Conservation (phyloP, 2,888 invertebrate genomes). For the Fissipunctia ypsillon region DNA sequence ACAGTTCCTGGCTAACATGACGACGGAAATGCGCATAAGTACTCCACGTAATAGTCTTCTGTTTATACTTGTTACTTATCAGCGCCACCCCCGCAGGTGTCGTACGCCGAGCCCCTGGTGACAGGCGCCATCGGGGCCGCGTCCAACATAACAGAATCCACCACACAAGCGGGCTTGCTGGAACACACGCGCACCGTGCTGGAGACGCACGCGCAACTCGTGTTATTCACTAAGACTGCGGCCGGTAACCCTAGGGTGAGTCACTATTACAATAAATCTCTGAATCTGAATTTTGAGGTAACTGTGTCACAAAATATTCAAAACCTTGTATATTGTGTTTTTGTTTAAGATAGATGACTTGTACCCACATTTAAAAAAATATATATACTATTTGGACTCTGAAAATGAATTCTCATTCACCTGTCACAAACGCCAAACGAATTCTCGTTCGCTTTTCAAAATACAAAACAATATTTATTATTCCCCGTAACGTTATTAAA, state of each 20-base stretch:
- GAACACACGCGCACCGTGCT: constrained; percentile 98
- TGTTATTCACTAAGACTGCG: constrained; percentile 96
- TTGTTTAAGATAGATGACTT: too few relatives aligned
- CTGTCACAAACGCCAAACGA: too few relatives aligned
- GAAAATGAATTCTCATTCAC: neutral
- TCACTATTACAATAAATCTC: neutral
- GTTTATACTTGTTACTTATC: neutral
- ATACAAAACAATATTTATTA: too few relatives aligned
- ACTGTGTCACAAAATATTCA: too few relatives aligned
- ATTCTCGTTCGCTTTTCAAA: neutral
- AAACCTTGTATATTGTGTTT: too few relatives aligned
- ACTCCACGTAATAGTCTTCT: neutral
- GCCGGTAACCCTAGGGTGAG: constrained; percentile 97
- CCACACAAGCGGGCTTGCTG: constrained; percentile 95
- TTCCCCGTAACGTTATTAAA: too few relatives aligned
- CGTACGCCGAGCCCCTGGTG: constrained; percentile 96
- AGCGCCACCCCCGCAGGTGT: constrained; percentile 80
- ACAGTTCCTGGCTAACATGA: too few relatives aligned
- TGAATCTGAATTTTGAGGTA: too few relatives aligned
- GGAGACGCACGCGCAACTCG: constrained; percentile 96
- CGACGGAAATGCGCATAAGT: too few relatives aligned
- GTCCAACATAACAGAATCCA: constrained; percentile 96
- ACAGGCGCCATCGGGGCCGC: constrained; percentile 96
- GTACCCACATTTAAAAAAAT: too few relatives aligned
- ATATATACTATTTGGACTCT: too few relatives aligned